These are phyloP conservation scores for Cyrtorhinus lividipennis DNA, from an alignment of 1,140 invertebrate species.

Conservation along the genomic window DNA sequence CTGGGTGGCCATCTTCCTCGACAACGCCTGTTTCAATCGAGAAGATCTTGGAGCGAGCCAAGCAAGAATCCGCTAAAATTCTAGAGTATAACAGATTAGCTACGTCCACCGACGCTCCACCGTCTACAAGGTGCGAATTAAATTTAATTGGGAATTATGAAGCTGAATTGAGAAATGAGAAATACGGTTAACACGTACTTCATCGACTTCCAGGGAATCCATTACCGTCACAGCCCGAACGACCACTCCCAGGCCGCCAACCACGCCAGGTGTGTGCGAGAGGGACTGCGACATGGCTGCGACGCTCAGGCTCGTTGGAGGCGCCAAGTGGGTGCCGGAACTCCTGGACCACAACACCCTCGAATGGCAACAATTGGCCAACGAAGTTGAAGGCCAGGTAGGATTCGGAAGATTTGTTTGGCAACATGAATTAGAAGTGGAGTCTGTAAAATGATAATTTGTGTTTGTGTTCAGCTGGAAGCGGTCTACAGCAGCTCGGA, in stretches of 20 bases:
- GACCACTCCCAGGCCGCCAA: slow-evolving; percentile 50
- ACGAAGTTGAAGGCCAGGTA: slow-evolving; percentile 63
- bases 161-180: too few relatives aligned
- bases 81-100: slow-evolving; percentile 2
- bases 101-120: background rate
- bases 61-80: slow-evolving; percentile 26
- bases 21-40: slow-evolving; percentile 72
- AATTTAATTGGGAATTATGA: too few relatives aligned
- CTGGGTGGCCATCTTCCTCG: slow-evolving; percentile 70
- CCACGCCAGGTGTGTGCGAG: slow-evolving; percentile 60
- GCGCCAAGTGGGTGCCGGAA: slow-evolving; percentile 70
- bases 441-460: background rate
- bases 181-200: background rate
- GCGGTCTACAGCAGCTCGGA: slow-evolving; percentile 60
- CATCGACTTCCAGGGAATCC: slow-evolving; percentile 28
- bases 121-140: background rate
- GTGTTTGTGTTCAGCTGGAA: slow-evolving; percentile 48
- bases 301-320: slow-evolving; percentile 64
- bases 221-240: slow-evolving; percentile 65
- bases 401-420: slow-evolving; percentile 2
- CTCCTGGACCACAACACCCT: slow-evolving; percentile 68
- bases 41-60: slow-evolving; percentile 43
- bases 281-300: slow-evolving; percentile 67
- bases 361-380: slow-evolving; percentile 67
- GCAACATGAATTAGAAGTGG: background rate